Evolutionary conservation across 2,797 vertebrate species (phyloP).

Genomic region (Chrysocyon brachyurus): DNA sequence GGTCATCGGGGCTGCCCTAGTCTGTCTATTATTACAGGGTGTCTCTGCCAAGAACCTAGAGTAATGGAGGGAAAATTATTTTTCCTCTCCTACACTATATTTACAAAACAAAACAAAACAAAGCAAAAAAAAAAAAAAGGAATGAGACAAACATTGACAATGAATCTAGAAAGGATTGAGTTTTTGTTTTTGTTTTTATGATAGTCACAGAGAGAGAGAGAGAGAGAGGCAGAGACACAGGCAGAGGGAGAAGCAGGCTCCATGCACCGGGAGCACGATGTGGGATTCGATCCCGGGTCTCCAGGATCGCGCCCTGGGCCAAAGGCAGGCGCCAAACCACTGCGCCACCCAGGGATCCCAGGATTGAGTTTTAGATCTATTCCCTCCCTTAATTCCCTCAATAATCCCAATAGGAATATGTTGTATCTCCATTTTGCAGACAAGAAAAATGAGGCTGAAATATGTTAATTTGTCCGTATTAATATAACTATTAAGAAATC

Average conservation of each 20-base stretch:
- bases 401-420: not conserved
- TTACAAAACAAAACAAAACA: not conserved
- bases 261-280: too few relatives aligned
- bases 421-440: not conserved
- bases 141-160: constrained; percentile 15
- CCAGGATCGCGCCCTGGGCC: too few relatives aligned
- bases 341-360: not conserved
- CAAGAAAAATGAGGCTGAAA: not conserved
- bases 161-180: not conserved
- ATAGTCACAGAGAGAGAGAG: too few relatives aligned
- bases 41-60: not conserved
- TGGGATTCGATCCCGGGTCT: too few relatives aligned
- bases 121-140: not conserved
- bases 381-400: not conserved
- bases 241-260: too few relatives aligned
- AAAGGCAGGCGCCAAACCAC: too few relatives aligned
- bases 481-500: not conserved
- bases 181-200: not conserved
- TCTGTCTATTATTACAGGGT: not conserved
- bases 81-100: not conserved
- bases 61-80: not conserved
- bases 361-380: not conserved
- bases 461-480: not conserved
- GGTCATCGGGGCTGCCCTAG: not conserved
- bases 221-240: too few relatives aligned